These are phyloP conservation scores for Prinia subflava DNA, from an alignment of 2,113 vertebrate species.

Conservation along the genomic window DNA sequence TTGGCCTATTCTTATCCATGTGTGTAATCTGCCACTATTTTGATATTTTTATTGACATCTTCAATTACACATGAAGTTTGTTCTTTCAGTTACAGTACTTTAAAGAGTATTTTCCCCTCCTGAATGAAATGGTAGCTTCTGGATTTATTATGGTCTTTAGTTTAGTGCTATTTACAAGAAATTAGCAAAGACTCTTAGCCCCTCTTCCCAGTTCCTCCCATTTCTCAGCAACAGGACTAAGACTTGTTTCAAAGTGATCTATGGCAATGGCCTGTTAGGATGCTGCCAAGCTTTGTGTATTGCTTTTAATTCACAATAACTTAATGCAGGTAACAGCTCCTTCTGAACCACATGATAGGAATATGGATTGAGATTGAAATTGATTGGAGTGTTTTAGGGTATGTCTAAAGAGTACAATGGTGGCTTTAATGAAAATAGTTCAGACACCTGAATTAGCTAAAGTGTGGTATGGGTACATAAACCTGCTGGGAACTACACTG, in stretches of 20 bases:
- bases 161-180: background rate
- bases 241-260: background rate
- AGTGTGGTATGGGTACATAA: background rate
- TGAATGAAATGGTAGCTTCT: background rate
- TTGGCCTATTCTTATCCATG: background rate
- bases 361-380: background rate
- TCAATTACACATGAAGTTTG: background rate
- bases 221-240: background rate
- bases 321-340: slow-evolving; percentile 17
- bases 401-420: background rate
- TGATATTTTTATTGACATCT: background rate
- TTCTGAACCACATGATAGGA: background rate
- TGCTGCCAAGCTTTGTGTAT: background rate
- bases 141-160: background rate
- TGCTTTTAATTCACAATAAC: slow-evolving; percentile 44
- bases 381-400: background rate
- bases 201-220: background rate
- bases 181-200: background rate
- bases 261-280: background rate
- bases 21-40: background rate
- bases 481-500: background rate
- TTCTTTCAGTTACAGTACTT: background rate
- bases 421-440: background rate
- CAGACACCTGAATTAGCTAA: background rate
- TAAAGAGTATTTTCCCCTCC: background rate